A percentile compares a stretch with the other conserved stretches of the same genome.
These are phyloP conservation scores for Rhagoletis pomonella DNA, from an alignment of 1,140 invertebrate genomes.

Conservation along the genomic window DNA sequence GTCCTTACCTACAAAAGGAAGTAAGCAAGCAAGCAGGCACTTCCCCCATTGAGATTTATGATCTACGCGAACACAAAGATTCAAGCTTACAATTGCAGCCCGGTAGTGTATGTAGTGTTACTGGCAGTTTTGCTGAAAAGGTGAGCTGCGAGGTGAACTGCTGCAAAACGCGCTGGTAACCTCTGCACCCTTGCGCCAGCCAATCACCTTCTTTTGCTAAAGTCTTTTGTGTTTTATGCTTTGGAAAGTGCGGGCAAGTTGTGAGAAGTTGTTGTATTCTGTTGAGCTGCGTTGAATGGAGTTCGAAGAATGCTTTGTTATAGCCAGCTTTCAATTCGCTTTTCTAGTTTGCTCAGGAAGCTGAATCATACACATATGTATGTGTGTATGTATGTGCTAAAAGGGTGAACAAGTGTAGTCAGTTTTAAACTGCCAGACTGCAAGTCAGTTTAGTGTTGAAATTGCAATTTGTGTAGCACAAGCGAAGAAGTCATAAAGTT, in stretches of 20 bases:
- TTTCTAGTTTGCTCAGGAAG: background rate
- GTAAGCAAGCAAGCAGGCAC: constrained; percentile 22
- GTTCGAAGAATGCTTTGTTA: constrained; percentile 33
- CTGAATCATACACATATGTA: too few species aligned
- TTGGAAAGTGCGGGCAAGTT: background rate
- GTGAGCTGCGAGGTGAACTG: background rate
- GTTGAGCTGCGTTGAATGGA: background rate
- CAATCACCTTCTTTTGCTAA: background rate
- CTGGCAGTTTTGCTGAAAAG: constrained; percentile 21
- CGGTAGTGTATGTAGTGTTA: background rate
- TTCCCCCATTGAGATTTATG: constrained; percentile 35
- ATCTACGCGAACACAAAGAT: background rate
- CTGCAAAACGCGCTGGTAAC: background rate
- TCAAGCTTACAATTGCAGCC: background rate
- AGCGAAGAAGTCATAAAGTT: background rate
- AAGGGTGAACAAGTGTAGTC: constrained; percentile 25
- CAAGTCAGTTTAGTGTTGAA: constrained; percentile 12
- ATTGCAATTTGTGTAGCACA: background rate
- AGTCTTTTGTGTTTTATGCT: background rate
- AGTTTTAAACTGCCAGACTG: background rate
- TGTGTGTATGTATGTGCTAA: too few species aligned
- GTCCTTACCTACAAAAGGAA: constrained; percentile 12
- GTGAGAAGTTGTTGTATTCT: background rate
- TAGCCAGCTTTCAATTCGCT: background rate
- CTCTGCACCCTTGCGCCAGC: background rate